Conservation (phyloP, 2,888 invertebrate species). For the Malthinus seriepunctatus region DNA sequence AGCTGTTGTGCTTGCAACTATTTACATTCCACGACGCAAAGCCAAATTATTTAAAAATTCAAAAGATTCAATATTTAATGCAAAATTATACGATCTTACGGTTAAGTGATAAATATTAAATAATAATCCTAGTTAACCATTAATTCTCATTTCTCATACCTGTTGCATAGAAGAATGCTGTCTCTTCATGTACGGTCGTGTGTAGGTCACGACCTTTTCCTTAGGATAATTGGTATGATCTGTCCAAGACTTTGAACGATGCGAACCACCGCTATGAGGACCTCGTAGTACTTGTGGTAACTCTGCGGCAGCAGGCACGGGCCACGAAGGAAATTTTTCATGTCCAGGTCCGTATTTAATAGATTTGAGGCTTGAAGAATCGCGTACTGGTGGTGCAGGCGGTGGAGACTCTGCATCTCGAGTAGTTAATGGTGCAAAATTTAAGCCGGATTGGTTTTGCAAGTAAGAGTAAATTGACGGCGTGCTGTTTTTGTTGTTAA, state of each 20-base stretch:
- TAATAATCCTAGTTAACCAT: slow-evolving; percentile 33
- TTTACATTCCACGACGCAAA: too few relatives aligned
- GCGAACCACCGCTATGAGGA: slow-evolving; percentile 59
- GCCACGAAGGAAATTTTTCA: slow-evolving; percentile 78
- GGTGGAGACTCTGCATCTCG: slow-evolving; percentile 60
- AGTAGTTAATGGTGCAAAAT: slow-evolving; percentile 25
- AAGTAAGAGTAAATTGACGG: slow-evolving; percentile 45
- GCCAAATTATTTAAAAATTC: too few relatives aligned
- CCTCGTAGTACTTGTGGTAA: slow-evolving; percentile 54
- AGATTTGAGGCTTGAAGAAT: slow-evolving; percentile 68
- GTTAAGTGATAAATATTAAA: slow-evolving; percentile 25
- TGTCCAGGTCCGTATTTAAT: slow-evolving; percentile 71
- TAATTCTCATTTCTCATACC: slow-evolving; percentile 47
- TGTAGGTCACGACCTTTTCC: slow-evolving; percentile 65
- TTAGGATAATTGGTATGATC: slow-evolving; percentile 72
- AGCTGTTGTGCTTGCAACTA: too few relatives aligned
- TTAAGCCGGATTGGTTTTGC: slow-evolving; percentile 45
- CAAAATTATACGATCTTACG: too few relatives aligned
- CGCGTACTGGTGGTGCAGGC: slow-evolving; percentile 66
- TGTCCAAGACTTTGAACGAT: slow-evolving; percentile 72
- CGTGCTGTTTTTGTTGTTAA: slow-evolving; percentile 34
- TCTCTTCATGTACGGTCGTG: slow-evolving; percentile 67
- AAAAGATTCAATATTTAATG: too few relatives aligned
- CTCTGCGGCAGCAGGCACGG: slow-evolving; percentile 65
- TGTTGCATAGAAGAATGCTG: slow-evolving; percentile 62